Evolutionary conservation across 1,140 invertebrate genomes (phyloP), one percentile per base, ranked within the genome.

Genomic region (Brachionus paranguensis): DNA sequence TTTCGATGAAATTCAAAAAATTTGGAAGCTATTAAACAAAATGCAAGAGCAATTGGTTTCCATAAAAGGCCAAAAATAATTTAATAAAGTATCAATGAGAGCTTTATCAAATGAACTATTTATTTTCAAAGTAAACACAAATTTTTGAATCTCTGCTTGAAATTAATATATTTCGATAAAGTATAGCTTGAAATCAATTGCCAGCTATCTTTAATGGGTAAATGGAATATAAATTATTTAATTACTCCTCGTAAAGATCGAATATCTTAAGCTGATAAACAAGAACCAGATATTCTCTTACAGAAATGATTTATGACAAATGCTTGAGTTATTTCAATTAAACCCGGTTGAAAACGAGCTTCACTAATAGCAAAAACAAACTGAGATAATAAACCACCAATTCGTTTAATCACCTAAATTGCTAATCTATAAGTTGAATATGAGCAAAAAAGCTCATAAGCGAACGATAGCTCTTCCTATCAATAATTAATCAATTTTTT

Each of bases 341-440:
- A 33, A 33, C 65, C 24, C 65, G 27, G 33, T 68, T 41, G 27
- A 68, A 68, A 37, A 33, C 12, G n/a, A 68, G 27, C 27, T 65
- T 65, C 53, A 20, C 53, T 68, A 68, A 68, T 68, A 33, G 65
- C 27, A 68, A 68, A 68, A 68, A 37, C 65, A 68, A 68, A 68
- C 53, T 60, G 53, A 68, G 65, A 68, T 68, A 68, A 68, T 68
- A 68, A 68, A 68, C 33, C 41, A 68, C 65, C 65, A 68, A 68
- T 33, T 68, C 29, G 65, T 12, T 68, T 37, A 68, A 68, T 68
- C 65, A 68, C 65, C 65, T 68, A n/a, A 68, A 33, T 68, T 68
- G 33, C 33, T 68, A 33, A 33, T 68, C 33, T 68, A 6, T 68
- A 33, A 33, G 29, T 68, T 68, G 27, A 68, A 8, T 68, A 68